Conservation (phyloP, 2,888 invertebrate genomes). For the Nesidiocoris tenuis region DNA sequence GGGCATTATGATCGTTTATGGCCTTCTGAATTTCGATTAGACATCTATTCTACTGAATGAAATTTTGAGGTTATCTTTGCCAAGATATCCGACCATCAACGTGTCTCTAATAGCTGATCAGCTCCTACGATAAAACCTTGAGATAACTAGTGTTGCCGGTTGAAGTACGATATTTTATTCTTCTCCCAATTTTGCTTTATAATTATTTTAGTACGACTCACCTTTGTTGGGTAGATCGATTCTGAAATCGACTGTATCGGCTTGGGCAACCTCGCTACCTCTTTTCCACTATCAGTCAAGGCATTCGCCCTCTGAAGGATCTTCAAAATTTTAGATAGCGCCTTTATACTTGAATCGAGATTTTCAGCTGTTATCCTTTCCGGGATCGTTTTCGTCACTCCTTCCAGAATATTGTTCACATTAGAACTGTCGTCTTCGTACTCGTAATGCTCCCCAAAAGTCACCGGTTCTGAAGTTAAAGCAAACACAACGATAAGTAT, state of each 20-base stretch:
- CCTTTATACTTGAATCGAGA: slow-evolving; percentile 74
- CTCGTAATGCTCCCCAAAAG: slow-evolving; percentile 18
- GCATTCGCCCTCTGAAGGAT: slow-evolving; percentile 59
- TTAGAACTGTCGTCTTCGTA: slow-evolving; percentile 40
- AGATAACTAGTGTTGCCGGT: too few species aligned
- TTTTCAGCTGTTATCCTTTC: slow-evolving; percentile 74
- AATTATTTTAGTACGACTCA: slow-evolving; percentile 7
- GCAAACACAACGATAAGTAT: too few species aligned
- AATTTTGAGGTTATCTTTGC: too few species aligned
- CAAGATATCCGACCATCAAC: too few species aligned
- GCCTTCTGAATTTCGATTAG: too few species aligned
- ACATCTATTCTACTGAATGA: too few species aligned
- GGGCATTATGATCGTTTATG: too few species aligned
- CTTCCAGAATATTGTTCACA: slow-evolving; percentile 63
- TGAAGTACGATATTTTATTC: too few species aligned
- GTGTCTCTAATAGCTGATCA: too few species aligned
- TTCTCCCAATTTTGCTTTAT: too few species aligned
- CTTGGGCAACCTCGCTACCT: slow-evolving; percentile 58
- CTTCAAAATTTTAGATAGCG: slow-evolving; percentile 71
- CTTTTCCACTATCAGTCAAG: slow-evolving; percentile 58
- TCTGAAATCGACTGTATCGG: slow-evolving; percentile 28
- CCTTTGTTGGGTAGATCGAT: slow-evolving; percentile 27
- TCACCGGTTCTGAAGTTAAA: slow-evolving; percentile 2
- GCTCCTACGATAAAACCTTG: too few species aligned
- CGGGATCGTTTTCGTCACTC: slow-evolving; percentile 73